Evolutionary conservation across 64 coral and sea anemone species (phyloP).

Genomic region (Porites lutea): DNA sequence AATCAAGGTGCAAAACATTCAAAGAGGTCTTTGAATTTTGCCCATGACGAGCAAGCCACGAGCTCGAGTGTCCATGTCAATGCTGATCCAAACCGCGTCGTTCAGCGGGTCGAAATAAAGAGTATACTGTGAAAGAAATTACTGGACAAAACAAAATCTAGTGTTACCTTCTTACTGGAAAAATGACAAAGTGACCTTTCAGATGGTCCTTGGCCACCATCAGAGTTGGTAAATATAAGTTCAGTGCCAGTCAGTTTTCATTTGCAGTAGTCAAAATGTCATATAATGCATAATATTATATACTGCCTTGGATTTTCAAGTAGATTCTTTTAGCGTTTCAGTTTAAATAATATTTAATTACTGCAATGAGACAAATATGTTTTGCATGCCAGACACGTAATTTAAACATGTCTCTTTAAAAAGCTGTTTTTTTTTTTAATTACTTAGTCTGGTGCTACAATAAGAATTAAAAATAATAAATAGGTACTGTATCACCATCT

Average conservation of each 20-base stretch:
- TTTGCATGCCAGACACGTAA: constrained; percentile 6
- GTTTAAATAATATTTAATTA: constrained; percentile 15
- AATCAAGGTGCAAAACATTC: constrained; percentile 14
- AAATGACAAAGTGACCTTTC: constrained; percentile 20
- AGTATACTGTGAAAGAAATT: constrained; percentile 5
- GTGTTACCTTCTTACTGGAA: background rate
- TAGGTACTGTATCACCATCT: no score
- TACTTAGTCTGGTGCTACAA: background rate
- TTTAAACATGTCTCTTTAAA: background rate
- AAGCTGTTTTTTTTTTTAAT: background rate
- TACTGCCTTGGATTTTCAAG: constrained; percentile 17
- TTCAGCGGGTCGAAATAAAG: background rate
- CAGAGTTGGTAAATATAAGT: constrained; percentile 9
- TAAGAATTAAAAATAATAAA: background rate
- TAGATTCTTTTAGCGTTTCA: no score
- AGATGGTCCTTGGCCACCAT: constrained; percentile 18
- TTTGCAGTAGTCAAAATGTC: constrained; percentile 1
- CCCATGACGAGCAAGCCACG: background rate
- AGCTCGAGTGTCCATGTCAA: constrained; percentile 25
- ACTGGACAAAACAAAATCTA: constrained; percentile 31
- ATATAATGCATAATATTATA: background rate
- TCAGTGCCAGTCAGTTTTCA: constrained; percentile 10
- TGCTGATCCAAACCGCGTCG: background rate
- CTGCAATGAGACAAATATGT: constrained; percentile 18
- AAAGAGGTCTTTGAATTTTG: constrained; percentile 20